Percentiles rank a stretch among this genome's conserved stretches.
These are phyloP conservation scores for Grallaria varia DNA, from an alignment of 2,113 vertebrate genomes.

Conservation along the genomic window DNA sequence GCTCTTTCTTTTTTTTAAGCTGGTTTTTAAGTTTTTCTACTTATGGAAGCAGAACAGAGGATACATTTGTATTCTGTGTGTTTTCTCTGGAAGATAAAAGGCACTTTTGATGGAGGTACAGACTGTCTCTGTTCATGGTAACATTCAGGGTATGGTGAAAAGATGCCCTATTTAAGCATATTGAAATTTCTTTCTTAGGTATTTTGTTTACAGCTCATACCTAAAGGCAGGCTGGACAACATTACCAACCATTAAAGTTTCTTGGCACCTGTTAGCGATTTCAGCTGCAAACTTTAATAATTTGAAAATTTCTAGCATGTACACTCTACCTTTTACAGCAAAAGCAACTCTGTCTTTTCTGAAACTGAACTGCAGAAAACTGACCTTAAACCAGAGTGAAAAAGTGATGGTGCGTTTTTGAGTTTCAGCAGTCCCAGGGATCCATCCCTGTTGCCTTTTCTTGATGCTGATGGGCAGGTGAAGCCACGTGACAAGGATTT, in stretches of 20 bases:
- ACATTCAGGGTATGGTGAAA: not conserved
- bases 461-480: not conserved
- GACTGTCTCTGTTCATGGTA: not conserved
- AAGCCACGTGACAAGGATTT: not conserved
- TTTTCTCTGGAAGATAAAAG: conserved; percentile 36
- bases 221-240: not conserved
- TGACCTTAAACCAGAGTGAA: not conserved
- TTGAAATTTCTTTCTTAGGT: not conserved
- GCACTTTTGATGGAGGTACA: not conserved
- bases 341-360: not conserved
- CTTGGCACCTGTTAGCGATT: not conserved
- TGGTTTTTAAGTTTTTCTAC: not conserved
- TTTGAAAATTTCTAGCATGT: not conserved
- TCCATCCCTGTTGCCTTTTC: not conserved
- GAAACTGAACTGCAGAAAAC: not conserved
- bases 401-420: not conserved
- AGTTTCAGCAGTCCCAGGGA: not conserved
- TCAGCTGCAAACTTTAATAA: not conserved
- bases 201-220: not conserved
- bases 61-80: not conserved
- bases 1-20: not conserved
- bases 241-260: not conserved
- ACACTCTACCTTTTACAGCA: not conserved
- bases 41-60: conserved; percentile 25
- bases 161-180: not conserved